Percentiles rank a stretch among this genome's conserved stretches.
Conservation (phyloP, 2,797 vertebrate genomes). For the Channa striata region DNA sequence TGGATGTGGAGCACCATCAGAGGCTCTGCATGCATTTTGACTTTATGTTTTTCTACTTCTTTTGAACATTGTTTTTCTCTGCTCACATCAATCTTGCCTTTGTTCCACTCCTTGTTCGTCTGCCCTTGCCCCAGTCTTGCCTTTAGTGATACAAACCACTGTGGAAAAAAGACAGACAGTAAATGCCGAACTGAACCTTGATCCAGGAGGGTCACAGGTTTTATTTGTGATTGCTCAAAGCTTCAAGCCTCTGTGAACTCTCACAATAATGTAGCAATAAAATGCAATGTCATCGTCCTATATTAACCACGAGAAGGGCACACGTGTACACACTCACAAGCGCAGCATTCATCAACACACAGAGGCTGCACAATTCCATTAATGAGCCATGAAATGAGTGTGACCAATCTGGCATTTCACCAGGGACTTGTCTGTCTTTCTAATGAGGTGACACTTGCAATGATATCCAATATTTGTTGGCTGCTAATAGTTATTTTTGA, state of each 20-base stretch:
- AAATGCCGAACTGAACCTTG: constrained; percentile 19
- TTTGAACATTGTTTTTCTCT: constrained; percentile 17
- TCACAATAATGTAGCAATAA: constrained; percentile 5
- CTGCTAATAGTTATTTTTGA: constrained; percentile 50
- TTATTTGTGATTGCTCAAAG: constrained; percentile 42
- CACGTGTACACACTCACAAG: constrained; percentile 18
- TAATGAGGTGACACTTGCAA: constrained; percentile 55
- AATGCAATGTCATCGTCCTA: constrained; percentile 25
- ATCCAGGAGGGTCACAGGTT: constrained; percentile 47
- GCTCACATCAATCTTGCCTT: neutral
- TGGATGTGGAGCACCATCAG: constrained; percentile 26
- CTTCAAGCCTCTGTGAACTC: constrained; percentile 33
- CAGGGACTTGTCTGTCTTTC: constrained; percentile 65
- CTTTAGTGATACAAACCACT: constrained; percentile 10
- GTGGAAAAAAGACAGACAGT: neutral
- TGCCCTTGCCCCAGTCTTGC: constrained; percentile 33
- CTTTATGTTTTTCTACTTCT: constrained; percentile 26
- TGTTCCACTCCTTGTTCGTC: constrained; percentile 3
- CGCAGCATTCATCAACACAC: constrained; percentile 53
- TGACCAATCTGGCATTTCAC: constrained; percentile 61
- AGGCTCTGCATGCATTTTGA: constrained; percentile 15
- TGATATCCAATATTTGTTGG: constrained; percentile 46
- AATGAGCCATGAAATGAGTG: constrained; percentile 73
- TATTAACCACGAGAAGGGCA: constrained; percentile 16
- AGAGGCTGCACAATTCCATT: constrained; percentile 61